Evolutionary conservation across 2,797 vertebrate species (phyloP).

Genomic region (Chanos chanos): DNA sequence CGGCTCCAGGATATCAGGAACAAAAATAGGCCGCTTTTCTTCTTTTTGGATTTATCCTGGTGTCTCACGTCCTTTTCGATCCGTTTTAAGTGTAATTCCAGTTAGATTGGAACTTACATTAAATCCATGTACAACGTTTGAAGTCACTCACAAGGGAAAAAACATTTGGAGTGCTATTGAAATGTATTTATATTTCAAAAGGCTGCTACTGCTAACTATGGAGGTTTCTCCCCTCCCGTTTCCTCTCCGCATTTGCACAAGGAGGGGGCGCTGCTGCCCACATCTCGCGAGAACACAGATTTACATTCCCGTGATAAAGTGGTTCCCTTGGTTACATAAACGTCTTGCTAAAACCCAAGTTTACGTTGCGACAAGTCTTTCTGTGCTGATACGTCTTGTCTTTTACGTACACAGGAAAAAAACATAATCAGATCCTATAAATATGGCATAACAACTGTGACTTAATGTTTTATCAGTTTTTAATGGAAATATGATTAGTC

Average conservation of each 20-base stretch:
- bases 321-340: conserved; percentile 49
- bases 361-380: too few relatives aligned
- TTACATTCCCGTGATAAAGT: conserved; percentile 22
- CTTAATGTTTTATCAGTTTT: too few relatives aligned
- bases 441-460: too few relatives aligned
- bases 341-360: too few relatives aligned
- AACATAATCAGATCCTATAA: too few relatives aligned
- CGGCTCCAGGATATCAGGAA: conserved; percentile 58
- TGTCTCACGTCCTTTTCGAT: conserved; percentile 35
- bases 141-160: conserved; percentile 23
- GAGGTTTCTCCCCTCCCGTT: conserved; percentile 64
- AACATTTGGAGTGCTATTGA: conserved; percentile 36
- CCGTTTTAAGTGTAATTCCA: conserved; percentile 31
- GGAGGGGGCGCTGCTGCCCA: conserved; percentile 66
- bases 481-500: too few relatives aligned
- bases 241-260: conserved; percentile 56
- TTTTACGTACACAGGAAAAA: too few relatives aligned
- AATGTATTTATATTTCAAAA: conserved; percentile 61
- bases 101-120: not conserved
- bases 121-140: conserved; percentile 5
- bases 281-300: conserved; percentile 67
- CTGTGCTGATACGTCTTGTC: too few relatives aligned
- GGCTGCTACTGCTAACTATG: conserved; percentile 67
- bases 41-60: conserved; percentile 36
- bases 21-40: conserved; percentile 69